A percentile compares a stretch with the other conserved stretches of the same genome.
Evolutionary conservation across 2,113 vertebrate species (phyloP).

Genomic region (Tricholaema leucomelas): DNA sequence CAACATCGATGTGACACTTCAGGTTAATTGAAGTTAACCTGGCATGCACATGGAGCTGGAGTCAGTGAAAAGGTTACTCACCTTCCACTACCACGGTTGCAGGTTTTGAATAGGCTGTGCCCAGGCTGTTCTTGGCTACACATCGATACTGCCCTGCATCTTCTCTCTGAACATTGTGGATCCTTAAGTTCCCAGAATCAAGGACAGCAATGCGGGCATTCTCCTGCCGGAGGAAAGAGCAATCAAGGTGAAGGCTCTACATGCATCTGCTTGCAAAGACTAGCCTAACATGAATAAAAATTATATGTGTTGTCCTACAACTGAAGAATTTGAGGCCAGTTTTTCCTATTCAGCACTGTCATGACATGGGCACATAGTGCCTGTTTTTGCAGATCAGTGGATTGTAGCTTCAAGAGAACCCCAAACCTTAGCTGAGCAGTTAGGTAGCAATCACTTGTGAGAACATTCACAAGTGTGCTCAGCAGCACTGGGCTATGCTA

Average conservation of each 20-base stretch:
- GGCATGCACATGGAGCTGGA: fast-evolving
- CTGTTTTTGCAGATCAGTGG: not conserved
- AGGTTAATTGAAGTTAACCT: not conserved
- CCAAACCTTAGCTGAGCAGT: not conserved
- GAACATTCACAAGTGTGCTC: not conserved
- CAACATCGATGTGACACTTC: not conserved
- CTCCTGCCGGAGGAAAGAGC: slow-evolving; percentile 72
- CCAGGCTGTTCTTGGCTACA: slow-evolving; percentile 95
- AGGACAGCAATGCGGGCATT: slow-evolving; percentile 88
- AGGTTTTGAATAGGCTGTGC: slow-evolving; percentile 89
- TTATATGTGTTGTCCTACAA: not conserved
- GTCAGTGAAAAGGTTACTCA: slow-evolving; percentile 34
- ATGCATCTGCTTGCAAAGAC: not conserved
- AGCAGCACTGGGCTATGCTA: not conserved
- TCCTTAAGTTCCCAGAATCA: slow-evolving; percentile 92
- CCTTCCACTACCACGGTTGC: slow-evolving; percentile 92
- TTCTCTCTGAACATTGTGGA: slow-evolving; percentile 91
- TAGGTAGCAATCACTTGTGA: not conserved
- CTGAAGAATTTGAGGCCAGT: not conserved
- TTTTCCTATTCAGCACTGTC: not conserved
- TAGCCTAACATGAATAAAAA: not conserved
- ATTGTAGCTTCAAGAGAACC: not conserved
- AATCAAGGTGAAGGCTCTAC: not conserved
- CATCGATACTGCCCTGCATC: slow-evolving; percentile 95
- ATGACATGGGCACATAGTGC: not conserved